Conservation (phyloP, 2,797 vertebrate genomes). For the Scomberomorus guttatus region DNA sequence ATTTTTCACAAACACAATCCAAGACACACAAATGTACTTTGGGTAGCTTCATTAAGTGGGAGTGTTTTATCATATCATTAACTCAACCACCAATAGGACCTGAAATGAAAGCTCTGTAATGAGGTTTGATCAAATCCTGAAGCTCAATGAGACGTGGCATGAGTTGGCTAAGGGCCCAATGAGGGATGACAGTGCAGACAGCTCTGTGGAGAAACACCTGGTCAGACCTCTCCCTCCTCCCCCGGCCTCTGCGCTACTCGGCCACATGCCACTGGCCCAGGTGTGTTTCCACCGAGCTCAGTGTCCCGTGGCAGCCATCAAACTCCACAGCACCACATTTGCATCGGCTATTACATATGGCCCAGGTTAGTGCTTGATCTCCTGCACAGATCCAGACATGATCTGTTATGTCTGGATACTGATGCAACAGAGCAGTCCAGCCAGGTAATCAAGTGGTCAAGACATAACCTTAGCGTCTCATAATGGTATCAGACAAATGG, state of each 20-base stretch:
- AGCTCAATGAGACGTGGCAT: conserved; percentile 59
- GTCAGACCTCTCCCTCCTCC: conserved; percentile 8
- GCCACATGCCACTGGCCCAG: conserved; percentile 64
- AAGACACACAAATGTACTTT: conserved; percentile 5
- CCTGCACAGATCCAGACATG: conserved; percentile 35
- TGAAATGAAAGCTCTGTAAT: conserved; percentile 52
- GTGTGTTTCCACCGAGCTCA: conserved; percentile 68
- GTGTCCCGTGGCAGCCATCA: conserved; percentile 61
- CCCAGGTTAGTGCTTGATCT: conserved; percentile 51
- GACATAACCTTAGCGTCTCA: conserved; percentile 2
- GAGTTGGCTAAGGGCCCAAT: conserved; percentile 44
- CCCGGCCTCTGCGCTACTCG: conserved; percentile 26
- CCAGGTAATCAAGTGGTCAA: conserved; percentile 49
- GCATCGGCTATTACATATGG: conserved; percentile 53
- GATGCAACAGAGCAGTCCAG: conserved; percentile 24
- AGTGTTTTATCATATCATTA: conserved; percentile 34
- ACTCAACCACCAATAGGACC: conserved; percentile 34
- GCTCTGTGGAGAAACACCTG: conserved; percentile 72
- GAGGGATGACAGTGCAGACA: conserved; percentile 68
- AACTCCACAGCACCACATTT: conserved; percentile 36
- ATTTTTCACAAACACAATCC: neutral
- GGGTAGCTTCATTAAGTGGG: conserved; percentile 12
- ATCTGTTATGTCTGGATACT: conserved; percentile 50
- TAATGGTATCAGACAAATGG: conserved; percentile 60
- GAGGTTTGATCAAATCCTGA: conserved; percentile 72